Conservation (phyloP, 2,113 vertebrate species). For the Oreamnos americanus region DNA sequence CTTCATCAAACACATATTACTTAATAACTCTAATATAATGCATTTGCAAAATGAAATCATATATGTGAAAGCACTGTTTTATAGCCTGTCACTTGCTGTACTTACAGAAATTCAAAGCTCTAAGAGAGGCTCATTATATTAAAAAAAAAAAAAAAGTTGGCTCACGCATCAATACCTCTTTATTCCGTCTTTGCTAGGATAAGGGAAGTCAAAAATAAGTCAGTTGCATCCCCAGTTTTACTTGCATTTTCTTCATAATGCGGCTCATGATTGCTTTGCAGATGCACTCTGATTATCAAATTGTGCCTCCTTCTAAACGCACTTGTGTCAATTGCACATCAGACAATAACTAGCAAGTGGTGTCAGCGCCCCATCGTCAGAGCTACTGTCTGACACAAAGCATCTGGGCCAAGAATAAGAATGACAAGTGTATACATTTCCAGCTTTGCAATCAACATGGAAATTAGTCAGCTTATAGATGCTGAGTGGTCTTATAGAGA, state of each 20-base stretch:
- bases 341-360: constrained; percentile 63
- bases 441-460: constrained; percentile 61
- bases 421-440: constrained; percentile 72
- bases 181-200: constrained; percentile 44
- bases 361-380: constrained; percentile 71
- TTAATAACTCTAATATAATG: not conserved
- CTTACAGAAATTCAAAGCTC: constrained; percentile 38
- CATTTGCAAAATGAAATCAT: constrained; percentile 45
- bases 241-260: constrained; percentile 51
- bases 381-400: constrained; percentile 68
- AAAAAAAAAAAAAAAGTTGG: not conserved
- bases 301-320: constrained; percentile 62
- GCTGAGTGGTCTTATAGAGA: constrained; percentile 72
- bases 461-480: constrained; percentile 64
- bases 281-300: constrained; percentile 65
- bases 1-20: not conserved
- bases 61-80: not conserved
- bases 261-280: constrained; percentile 67
- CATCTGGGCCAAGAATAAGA: constrained; percentile 71
- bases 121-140: constrained; percentile 43
- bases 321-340: constrained; percentile 40
- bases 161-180: constrained; percentile 33
- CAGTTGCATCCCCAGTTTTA: constrained; percentile 31
- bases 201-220: constrained; percentile 57
- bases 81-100: constrained; percentile 31